Evolutionary conservation across 2,113 vertebrate genomes (phyloP).

Genomic region (Tachycineta bicolor): DNA sequence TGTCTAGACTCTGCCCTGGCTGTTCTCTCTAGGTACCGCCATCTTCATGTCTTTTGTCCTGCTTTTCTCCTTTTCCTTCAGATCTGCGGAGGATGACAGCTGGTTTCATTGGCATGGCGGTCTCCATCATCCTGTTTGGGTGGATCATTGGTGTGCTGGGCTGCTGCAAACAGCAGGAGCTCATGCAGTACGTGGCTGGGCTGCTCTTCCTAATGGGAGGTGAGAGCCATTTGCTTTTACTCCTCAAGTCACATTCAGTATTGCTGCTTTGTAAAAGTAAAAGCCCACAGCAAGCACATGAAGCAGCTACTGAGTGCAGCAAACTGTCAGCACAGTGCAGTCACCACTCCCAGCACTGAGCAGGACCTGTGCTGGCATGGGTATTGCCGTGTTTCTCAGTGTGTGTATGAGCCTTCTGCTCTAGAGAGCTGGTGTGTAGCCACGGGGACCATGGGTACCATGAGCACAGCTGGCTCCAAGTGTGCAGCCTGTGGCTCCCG

Average conservation of each 20-base stretch:
- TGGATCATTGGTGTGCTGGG: slow-evolving; percentile 92
- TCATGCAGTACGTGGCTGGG: slow-evolving; percentile 94
- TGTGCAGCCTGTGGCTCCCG: not conserved
- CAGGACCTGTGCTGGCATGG: not conserved
- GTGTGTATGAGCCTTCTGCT: not conserved
- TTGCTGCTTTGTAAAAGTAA: not conserved
- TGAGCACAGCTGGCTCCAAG: not conserved
- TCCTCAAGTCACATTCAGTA: not conserved
- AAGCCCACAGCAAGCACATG: not conserved
- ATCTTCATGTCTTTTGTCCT: not conserved
- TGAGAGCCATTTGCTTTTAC: slow-evolving; percentile 59
- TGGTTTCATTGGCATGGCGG: slow-evolving; percentile 92
- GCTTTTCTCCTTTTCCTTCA: slow-evolving; percentile 51
- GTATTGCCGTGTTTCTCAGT: not conserved
- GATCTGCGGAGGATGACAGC: slow-evolving; percentile 93
- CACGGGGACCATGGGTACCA: fast-evolving
- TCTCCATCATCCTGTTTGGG: slow-evolving; percentile 92
- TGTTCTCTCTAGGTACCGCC: not conserved
- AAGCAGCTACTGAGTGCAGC: not conserved
- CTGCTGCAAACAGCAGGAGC: slow-evolving; percentile 92
- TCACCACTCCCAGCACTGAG: not conserved
- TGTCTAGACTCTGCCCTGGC: not conserved
- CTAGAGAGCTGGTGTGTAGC: not conserved
- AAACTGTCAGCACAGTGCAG: not conserved
- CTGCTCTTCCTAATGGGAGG: slow-evolving; percentile 96